These are phyloP conservation scores for Pitta sordida DNA, from an alignment of 2,113 vertebrate genomes.

Conservation along the genomic window DNA sequence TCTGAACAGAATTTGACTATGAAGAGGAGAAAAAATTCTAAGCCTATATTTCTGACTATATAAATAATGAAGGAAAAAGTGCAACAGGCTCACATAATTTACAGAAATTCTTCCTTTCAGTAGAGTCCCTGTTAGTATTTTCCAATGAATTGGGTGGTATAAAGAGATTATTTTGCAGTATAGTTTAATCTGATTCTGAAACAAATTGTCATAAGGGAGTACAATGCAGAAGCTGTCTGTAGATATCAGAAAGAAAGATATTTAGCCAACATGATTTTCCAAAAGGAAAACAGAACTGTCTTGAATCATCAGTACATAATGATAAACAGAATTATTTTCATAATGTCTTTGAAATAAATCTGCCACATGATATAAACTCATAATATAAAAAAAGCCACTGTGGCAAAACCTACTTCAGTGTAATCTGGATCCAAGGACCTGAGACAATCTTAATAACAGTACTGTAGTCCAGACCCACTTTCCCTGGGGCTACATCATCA, in stretches of 20 bases:
- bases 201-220: neutral
- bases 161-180: constrained; percentile 6
- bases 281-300: constrained; percentile 25
- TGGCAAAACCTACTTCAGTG: neutral
- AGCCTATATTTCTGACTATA: neutral
- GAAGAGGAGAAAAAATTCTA: neutral
- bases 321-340: neutral
- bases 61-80: neutral
- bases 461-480: too few species aligned
- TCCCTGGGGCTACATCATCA: too few species aligned
- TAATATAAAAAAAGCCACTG: neutral
- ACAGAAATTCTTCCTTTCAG: neutral
- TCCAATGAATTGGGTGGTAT: neutral
- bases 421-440: neutral
- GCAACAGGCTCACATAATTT: neutral
- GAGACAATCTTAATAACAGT: neutral
- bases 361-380: constrained; percentile 7
- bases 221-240: neutral
- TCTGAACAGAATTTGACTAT: neutral
- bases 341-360: constrained; percentile 35
- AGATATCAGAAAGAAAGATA: constrained; percentile 1
- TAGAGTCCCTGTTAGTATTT: neutral
- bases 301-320: constrained; percentile 17
- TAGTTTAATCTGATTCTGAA: constrained; percentile 15
- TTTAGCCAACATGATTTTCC: constrained; percentile 9